Conservation (phyloP, 2,888 invertebrate species). For the Gymnoscelis rufifasciata region DNA sequence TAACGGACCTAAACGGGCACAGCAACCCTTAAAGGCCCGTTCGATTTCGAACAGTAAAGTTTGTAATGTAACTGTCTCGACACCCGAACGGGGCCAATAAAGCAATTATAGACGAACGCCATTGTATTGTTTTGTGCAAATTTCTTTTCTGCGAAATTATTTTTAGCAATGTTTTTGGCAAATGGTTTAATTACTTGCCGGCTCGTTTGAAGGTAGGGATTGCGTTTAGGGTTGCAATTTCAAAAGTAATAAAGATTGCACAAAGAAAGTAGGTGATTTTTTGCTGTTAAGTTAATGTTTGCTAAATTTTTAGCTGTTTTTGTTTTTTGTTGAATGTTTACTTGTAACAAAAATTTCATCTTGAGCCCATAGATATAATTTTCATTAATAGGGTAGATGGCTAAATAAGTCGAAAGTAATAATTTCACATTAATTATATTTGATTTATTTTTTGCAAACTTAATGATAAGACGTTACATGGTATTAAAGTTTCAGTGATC, state of each 20-base stretch:
- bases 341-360: too few relatives aligned
- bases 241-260: conserved; percentile 25
- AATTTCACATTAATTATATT: too few relatives aligned
- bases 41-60: conserved; percentile 25
- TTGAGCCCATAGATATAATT: too few relatives aligned
- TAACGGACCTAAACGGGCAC: conserved; percentile 43
- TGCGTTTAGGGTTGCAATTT: conserved; percentile 40
- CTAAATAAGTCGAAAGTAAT: too few relatives aligned
- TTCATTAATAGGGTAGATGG: too few relatives aligned
- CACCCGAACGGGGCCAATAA: conserved; percentile 38
- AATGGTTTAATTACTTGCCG: conserved; percentile 22
- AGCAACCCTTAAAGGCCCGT: conserved; percentile 33
- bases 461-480: too few relatives aligned
- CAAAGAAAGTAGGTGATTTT: conserved; percentile 12
- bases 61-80: conserved; percentile 31
- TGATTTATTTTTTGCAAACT: too few relatives aligned
- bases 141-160: conserved; percentile 62
- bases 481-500: too few relatives aligned
- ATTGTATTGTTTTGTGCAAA: conserved; percentile 52
- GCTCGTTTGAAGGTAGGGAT: conserved; percentile 17
- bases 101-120: conserved; percentile 35
- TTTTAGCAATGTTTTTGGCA: conserved; percentile 34
- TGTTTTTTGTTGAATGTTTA: not conserved
- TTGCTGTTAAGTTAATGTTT: conserved; percentile 1
- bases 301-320: not conserved